Evolutionary conservation across 2,797 vertebrate species (phyloP).

Genomic region (Lepilemur ruficaudatus): DNA sequence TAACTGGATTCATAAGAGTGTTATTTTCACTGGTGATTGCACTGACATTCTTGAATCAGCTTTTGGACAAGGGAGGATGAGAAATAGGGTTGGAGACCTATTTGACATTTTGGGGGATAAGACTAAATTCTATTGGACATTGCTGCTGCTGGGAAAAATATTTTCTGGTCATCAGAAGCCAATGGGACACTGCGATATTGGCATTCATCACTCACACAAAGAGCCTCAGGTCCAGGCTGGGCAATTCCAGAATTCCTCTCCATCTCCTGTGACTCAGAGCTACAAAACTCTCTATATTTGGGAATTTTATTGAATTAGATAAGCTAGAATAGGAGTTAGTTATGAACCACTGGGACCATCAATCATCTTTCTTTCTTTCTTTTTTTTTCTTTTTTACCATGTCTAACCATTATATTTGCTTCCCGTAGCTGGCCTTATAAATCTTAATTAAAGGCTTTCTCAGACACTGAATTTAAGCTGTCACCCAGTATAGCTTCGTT

Average conservation of each 20-base stretch:
- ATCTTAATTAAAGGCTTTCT: slow-evolving; percentile 76
- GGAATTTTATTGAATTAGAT: slow-evolving; percentile 40
- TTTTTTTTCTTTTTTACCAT: neutral
- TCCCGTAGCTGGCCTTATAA: slow-evolving; percentile 65
- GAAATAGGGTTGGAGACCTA: neutral
- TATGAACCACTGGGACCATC: slow-evolving; percentile 46
- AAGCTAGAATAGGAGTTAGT: slow-evolving; percentile 36
- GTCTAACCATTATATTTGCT: slow-evolving; percentile 69
- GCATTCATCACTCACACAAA: neutral
- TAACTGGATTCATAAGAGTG: neutral
- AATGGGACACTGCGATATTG: neutral
- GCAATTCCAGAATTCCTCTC: neutral
- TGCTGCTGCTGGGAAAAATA: neutral
- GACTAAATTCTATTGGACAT: neutral
- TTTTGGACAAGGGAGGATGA: neutral
- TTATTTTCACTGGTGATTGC: neutral
- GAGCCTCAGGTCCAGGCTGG: neutral
- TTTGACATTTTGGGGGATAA: neutral
- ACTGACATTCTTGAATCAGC: neutral
- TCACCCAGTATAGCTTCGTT: slow-evolving; percentile 42
- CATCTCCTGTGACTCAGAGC: slow-evolving; percentile 18
- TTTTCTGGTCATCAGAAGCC: neutral
- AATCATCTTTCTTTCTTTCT: slow-evolving; percentile 37
- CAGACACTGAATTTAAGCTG: slow-evolving; percentile 68
- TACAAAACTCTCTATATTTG: slow-evolving; percentile 17